Evolutionary conservation across 1,140 invertebrate species (phyloP).

Genomic region (Achroia grisella): DNA sequence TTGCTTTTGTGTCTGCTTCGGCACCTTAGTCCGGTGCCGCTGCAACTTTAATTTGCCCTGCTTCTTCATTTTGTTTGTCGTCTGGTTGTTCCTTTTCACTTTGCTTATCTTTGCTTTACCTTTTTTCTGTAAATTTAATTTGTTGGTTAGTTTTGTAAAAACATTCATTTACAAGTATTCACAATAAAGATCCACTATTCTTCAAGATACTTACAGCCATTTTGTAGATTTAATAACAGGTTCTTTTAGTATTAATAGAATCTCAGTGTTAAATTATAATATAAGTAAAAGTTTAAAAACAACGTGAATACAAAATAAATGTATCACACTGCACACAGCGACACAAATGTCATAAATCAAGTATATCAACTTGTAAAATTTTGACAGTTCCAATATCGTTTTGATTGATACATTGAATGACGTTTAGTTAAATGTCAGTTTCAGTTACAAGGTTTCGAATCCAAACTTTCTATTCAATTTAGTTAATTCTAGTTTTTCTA

Average conservation of each 20-base stretch:
- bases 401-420: neutral
- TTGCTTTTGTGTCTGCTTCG: constrained; percentile 57
- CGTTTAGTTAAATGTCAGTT: too few species aligned
- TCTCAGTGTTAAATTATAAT: neutral
- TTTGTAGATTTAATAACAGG: neutral
- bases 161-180: neutral
- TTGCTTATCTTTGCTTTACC: constrained; percentile 76
- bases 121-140: constrained; percentile 58
- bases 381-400: too few species aligned
- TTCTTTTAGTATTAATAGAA: neutral
- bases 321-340: neutral
- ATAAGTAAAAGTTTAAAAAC: constrained; percentile 11
- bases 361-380: too few species aligned
- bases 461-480: too few species aligned
- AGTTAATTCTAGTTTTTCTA: constrained; percentile 62
- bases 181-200: neutral
- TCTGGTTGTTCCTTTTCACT: constrained; percentile 78
- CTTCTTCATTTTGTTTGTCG: constrained; percentile 75
- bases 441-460: constrained; percentile 52
- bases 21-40: constrained; percentile 56
- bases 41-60: constrained; percentile 76
- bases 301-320: constrained; percentile 11
- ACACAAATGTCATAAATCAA: neutral
- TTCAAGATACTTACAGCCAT: constrained; percentile 44
- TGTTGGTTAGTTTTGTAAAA: constrained; percentile 1